Percentiles rank a stretch among this genome's conserved stretches.
Evolutionary conservation across 1,140 invertebrate species (phyloP).

Genomic region (Dinoponera quadriceps): DNA sequence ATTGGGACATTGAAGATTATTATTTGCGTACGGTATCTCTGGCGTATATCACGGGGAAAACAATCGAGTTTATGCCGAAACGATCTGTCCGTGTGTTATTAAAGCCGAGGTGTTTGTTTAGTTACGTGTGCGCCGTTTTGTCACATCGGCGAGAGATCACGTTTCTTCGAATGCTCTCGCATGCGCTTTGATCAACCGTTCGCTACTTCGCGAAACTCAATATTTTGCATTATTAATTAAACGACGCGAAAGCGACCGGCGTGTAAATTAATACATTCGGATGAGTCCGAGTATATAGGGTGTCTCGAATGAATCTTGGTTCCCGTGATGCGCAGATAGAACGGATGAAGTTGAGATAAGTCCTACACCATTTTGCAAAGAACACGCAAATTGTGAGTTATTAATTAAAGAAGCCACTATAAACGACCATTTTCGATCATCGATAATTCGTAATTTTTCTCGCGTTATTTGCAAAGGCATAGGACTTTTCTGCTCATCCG

Average conservation of each 20-base stretch:
- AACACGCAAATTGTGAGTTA: too few species aligned
- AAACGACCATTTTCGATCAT: too few species aligned
- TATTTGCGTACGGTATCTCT: conserved; percentile 35
- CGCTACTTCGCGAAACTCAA: background rate
- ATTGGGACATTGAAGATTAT: conserved; percentile 53
- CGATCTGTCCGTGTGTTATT: conserved; percentile 2
- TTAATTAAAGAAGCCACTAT: too few species aligned
- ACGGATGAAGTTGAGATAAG: too few species aligned
- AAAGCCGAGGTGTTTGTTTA: conserved; percentile 52
- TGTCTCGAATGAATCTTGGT: too few species aligned
- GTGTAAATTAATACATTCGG: conserved; percentile 5
- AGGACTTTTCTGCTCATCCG: too few species aligned
- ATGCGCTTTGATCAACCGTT: conserved; percentile 4
- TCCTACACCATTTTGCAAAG: too few species aligned
- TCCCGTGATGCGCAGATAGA: too few species aligned
- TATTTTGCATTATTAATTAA: conserved; percentile 42
- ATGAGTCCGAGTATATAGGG: background rate
- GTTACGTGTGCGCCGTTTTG: conserved; percentile 10
- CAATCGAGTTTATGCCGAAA: conserved; percentile 22
- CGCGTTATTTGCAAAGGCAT: too few species aligned
- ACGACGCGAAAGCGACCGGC: background rate
- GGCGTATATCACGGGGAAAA: background rate
- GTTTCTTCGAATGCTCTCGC: background rate
- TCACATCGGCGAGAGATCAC: background rate
- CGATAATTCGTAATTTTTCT: too few species aligned